Percentiles rank a stretch among this genome's conserved stretches.
These are phyloP conservation scores for Calypte anna DNA, from an alignment of 2,113 vertebrate species.

Conservation along the genomic window DNA sequence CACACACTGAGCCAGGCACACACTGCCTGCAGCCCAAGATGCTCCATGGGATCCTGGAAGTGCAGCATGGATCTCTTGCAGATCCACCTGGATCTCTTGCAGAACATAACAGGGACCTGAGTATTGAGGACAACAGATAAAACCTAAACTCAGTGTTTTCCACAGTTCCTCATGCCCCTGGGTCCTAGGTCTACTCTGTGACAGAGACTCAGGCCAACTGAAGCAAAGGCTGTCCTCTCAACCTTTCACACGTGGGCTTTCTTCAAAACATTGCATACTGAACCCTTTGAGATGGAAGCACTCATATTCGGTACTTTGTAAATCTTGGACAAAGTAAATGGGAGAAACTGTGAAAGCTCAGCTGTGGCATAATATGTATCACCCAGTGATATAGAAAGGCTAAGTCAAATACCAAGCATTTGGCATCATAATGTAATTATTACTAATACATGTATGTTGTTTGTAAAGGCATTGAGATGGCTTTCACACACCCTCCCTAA, in stretches of 20 bases:
- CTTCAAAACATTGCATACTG: background rate
- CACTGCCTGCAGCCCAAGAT: background rate
- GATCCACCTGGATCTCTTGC: background rate
- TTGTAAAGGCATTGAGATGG: background rate
- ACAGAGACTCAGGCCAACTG: background rate
- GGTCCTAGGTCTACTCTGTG: background rate
- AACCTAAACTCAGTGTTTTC: background rate
- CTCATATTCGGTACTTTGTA: background rate
- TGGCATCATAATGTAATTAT: no score
- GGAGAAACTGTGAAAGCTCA: background rate
- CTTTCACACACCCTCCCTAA: background rate
- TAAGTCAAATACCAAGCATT: background rate
- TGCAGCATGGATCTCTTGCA: background rate
- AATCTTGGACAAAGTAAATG: background rate
- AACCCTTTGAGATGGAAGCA: background rate
- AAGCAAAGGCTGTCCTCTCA: background rate
- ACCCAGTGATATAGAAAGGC: background rate
- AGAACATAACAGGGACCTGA: background rate
- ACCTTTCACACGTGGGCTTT: background rate
- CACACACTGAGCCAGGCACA: background rate
- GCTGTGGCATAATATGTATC: background rate
- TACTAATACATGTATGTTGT: rapidly evolving
- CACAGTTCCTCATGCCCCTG: background rate
- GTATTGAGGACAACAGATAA: rapidly evolving
- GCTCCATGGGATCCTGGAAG: background rate